A percentile compares a stretch with the other conserved stretches of the same genome.
Conservation (phyloP, 2,797 vertebrate genomes). For the Knipowitschia caucasica region DNA sequence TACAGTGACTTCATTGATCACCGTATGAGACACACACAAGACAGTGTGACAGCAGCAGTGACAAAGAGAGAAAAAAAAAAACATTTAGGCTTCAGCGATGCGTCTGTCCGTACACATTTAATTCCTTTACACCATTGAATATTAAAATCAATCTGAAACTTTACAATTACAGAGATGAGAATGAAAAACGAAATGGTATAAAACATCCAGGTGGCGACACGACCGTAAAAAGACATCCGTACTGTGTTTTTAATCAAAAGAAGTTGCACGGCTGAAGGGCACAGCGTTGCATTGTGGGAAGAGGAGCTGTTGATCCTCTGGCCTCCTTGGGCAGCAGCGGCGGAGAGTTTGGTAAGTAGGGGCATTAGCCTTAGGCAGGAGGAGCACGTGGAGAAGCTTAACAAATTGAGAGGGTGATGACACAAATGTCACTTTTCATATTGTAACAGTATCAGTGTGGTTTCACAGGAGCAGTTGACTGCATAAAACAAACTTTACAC, state of each 20-base stretch:
- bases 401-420: slow-evolving; percentile 11
- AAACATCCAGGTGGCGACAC: background rate
- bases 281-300: slow-evolving; percentile 22
- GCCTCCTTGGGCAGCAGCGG: slow-evolving; percentile 50
- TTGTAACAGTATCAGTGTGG: too few relatives aligned
- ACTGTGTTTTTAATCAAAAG: background rate
- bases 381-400: slow-evolving; percentile 11
- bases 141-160: background rate
- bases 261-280: slow-evolving; percentile 4
- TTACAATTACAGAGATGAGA: background rate
- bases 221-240: background rate
- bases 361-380: background rate
- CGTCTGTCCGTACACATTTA: too few relatives aligned
- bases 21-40: too few relatives aligned
- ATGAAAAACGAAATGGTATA: background rate
- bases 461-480: too few relatives aligned
- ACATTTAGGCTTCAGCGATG: too few relatives aligned
- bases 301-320: slow-evolving; percentile 30
- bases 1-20: too few relatives aligned
- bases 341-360: slow-evolving; percentile 35
- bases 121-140: too few relatives aligned
- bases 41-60: too few relatives aligned
- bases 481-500: too few relatives aligned
- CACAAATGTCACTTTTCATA: too few relatives aligned
- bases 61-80: too few relatives aligned